Evolutionary conservation across 2,888 invertebrate genomes (phyloP), one percentile per base, ranked within the genome.

Genomic region (Agrilus cyanescens): DNA sequence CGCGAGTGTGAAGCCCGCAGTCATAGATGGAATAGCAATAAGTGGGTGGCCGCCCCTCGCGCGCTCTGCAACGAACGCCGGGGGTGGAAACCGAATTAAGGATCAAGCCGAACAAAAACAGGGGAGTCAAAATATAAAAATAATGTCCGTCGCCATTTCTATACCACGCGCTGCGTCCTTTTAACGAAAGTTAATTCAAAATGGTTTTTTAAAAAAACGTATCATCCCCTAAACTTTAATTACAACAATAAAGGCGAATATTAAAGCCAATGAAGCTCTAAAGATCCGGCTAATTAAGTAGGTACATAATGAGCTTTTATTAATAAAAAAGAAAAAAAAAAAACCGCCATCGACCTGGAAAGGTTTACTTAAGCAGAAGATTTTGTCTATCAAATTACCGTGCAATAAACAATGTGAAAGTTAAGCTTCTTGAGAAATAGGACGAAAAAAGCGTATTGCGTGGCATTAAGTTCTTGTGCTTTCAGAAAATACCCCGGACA

Each of bases 21-120:
- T 62, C 59, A 61, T 63, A 62, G 61, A 62, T 62, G 62, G 63
- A 62, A 62, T 61, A 62, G 62, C 61, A 62, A 62, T 63, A 62
- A 62, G 62, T 62, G 62, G 62, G 63, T 62, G 62, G 61, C 52
- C 54, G 51, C 49, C 48, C 48, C 47, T 50, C 52, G 47, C 46
- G 43, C 41, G 37, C 33, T 41, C 43, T 43, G 40, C 47, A 37
- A 43, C 47, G 49, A 48, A 41, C 37, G 13, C 41, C 46, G 51
- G 54, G 60, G 60, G 57, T 57, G 60, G 58, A 61, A 62, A 58
- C 58, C 58, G 61, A 63, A 63, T 62, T 63, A 63, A 60, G 62
- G 62, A 62, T 62, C 62, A 61, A 58, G 56, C 56, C 25, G 57
- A 58, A 59, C 57, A 59, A 59, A 61, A 61, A 61, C 58, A 58